phyloP scores from a whole-genome alignment of 2,797 vertebrate species.

The Calcarius lapponicus region DNA sequence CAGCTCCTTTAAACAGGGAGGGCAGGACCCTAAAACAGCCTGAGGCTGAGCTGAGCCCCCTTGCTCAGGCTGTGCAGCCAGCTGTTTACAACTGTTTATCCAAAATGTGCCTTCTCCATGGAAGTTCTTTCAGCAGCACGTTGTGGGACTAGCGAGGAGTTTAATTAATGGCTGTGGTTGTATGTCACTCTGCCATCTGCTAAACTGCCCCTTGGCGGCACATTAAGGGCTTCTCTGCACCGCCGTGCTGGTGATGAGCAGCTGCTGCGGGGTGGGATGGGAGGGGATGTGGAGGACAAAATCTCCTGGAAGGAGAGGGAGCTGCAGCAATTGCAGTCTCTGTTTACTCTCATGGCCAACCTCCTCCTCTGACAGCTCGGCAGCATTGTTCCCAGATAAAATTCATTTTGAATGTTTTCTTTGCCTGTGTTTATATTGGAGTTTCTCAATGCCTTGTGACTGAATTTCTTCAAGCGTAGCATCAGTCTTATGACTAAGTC shows the following conservation, averaged over 20 bases:
- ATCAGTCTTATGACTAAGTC: neutral
- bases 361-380: neutral
- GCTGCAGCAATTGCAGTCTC: neutral
- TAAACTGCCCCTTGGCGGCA: conserved; percentile 66
- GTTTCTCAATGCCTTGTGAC: neutral
- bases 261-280: conserved; percentile 64
- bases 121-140: conserved; percentile 28
- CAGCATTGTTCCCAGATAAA: neutral
- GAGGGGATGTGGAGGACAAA: conserved; percentile 55
- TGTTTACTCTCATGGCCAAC: neutral
- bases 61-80: conserved; percentile 2
- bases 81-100: conserved; percentile 40
- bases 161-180: conserved; percentile 73
- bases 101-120: conserved; percentile 20
- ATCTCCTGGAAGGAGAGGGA: conserved; percentile 61
- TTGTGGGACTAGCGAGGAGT: conserved; percentile 52
- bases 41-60: neutral
- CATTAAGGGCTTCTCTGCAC: conserved; percentile 58
- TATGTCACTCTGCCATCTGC: conserved; percentile 74
- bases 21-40: neutral
- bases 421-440: neutral
- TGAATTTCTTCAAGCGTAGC: neutral
- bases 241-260: conserved; percentile 19
- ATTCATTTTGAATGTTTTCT: neutral
- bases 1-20: neutral